Percentiles rank a stretch among this genome's conserved stretches.
These are phyloP conservation scores for Caenorhabditis briggsae DNA, from an alignment of 1,140 invertebrate species.

Conservation along the genomic window DNA sequence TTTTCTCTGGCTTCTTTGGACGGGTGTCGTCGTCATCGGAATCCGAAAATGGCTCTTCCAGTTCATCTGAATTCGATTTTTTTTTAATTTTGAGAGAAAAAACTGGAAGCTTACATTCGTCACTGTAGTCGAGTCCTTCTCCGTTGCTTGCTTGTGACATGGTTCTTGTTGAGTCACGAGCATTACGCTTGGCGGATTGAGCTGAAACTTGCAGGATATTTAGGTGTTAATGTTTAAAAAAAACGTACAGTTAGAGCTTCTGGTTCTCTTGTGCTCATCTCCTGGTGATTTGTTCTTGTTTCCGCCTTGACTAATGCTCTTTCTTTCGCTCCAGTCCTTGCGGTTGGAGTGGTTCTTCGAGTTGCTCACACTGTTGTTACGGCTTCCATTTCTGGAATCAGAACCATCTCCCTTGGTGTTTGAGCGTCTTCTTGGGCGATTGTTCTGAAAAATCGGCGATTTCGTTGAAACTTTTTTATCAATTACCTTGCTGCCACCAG, in stretches of 20 bases:
- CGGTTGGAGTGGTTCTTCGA: conserved; percentile 18
- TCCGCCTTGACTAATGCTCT: conserved; percentile 54
- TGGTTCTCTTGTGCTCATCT: conserved; percentile 62
- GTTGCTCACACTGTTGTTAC: conserved; percentile 57
- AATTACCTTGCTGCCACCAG: conserved; percentile 19
- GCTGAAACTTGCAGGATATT: conserved; percentile 62
- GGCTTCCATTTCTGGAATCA: conserved; percentile 31
- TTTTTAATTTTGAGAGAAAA: neutral
- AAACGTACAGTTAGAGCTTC: conserved; percentile 55
- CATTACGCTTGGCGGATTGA: conserved; percentile 58
- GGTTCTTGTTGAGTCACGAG: conserved; percentile 50
- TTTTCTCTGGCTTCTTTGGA: conserved; percentile 70
- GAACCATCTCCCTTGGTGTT: conserved; percentile 53
- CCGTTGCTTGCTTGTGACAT: conserved; percentile 74
- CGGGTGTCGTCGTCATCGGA: conserved; percentile 73
- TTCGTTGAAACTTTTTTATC: neutral
- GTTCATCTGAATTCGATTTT: conserved; percentile 69
- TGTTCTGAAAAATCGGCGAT: conserved; percentile 3
- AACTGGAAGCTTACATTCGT: conserved; percentile 66
- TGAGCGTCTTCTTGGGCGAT: conserved; percentile 48
- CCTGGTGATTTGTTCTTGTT: conserved; percentile 21
- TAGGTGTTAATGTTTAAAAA: no score
- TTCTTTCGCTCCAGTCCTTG: conserved; percentile 56
- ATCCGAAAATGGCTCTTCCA: conserved; percentile 77
- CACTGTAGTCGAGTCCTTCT: conserved; percentile 74